Evolutionary conservation across 2,113 vertebrate species (phyloP).

Genomic region (Microcebus murinus): DNA sequence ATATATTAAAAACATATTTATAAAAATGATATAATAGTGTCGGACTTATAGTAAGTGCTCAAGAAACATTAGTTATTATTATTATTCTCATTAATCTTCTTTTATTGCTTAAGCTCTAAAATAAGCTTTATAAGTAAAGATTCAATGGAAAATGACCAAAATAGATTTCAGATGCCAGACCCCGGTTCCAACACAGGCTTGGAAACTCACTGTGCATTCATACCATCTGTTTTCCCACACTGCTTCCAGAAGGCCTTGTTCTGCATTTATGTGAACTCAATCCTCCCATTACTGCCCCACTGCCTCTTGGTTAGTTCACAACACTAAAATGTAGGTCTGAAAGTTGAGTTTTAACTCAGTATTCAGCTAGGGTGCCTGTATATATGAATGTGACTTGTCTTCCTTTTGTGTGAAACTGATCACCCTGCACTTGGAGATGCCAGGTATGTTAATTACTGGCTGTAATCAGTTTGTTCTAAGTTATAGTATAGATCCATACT

Average conservation of each 20-base stretch:
- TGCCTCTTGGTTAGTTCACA: not conserved
- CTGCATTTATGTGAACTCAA: not conserved
- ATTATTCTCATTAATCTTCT: not conserved
- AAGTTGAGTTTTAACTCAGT: not conserved
- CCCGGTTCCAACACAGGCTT: not conserved
- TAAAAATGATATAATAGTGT: not conserved
- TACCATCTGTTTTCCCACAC: conserved; percentile 36
- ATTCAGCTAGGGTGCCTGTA: not conserved
- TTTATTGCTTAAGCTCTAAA: not conserved
- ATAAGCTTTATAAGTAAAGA: not conserved
- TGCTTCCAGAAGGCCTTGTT: not conserved
- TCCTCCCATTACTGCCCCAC: not conserved
- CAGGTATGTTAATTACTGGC: not conserved
- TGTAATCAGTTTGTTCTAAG: not conserved
- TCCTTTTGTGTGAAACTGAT: not conserved
- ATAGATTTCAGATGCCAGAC: conserved; percentile 11
- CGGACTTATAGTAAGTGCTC: not conserved
- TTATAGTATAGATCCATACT: not conserved
- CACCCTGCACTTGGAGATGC: not conserved
- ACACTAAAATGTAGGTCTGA: not conserved
- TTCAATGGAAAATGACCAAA: not conserved
- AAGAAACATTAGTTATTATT: not conserved
- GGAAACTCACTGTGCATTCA: not conserved
- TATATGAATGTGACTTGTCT: not conserved
- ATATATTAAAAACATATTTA: not conserved